A percentile compares a stretch with the other conserved stretches of the same genome.
Conservation (phyloP, 2,797 vertebrate genomes). For the Premnoplex brunnescens region DNA sequence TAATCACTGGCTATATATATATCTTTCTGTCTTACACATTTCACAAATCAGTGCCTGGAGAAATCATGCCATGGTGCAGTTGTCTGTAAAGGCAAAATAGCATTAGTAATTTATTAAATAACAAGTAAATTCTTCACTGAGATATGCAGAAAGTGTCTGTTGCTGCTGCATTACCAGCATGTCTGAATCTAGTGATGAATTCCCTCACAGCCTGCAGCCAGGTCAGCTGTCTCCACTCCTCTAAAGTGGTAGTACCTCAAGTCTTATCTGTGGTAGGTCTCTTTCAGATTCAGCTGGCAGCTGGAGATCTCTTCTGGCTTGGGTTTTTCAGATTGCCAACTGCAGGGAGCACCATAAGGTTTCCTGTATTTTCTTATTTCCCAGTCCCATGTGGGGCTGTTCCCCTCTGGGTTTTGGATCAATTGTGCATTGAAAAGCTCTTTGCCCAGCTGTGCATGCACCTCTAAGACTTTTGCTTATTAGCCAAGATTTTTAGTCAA, state of each 20-base stretch:
- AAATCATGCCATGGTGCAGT: not conserved
- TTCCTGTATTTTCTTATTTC: not conserved
- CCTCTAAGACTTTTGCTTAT: not conserved
- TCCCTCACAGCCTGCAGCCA: not conserved
- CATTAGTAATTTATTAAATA: not conserved
- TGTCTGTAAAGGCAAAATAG: not conserved
- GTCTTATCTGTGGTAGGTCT: not conserved
- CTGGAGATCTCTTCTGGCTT: not conserved
- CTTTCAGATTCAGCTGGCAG: not conserved
- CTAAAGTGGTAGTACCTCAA: not conserved
- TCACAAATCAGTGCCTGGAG: constrained; percentile 19
- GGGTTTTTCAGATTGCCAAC: not conserved
- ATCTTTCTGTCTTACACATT: not conserved
- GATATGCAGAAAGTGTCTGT: not conserved
- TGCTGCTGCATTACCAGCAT: not conserved
- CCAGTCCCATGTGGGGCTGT: rapidly evolving
- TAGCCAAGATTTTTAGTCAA: not conserved
- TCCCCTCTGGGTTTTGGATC: not conserved
- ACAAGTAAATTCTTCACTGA: not conserved
- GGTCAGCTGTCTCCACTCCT: not conserved
- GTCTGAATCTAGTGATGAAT: not conserved
- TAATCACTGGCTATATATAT: not conserved
- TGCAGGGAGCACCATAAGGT: not conserved
- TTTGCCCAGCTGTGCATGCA: not conserved
- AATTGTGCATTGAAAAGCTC: not conserved